These are phyloP conservation scores for Paralvinella palmiformis DNA, from an alignment of 1,140 invertebrate genomes.

Conservation along the genomic window DNA sequence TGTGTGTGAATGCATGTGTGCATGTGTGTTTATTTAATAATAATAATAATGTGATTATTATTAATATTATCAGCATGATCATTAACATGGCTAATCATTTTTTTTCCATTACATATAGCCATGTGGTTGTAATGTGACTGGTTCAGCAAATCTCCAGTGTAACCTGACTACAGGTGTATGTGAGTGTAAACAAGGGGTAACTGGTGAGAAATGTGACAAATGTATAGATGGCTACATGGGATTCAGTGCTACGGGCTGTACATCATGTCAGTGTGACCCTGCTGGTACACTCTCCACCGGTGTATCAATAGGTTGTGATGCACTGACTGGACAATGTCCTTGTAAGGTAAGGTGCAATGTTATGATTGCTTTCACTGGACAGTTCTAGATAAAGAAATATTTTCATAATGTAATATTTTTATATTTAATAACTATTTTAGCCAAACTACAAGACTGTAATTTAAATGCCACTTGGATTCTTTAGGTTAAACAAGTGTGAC, in stretches of 20 bases:
- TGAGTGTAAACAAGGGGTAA: slow-evolving; percentile 52
- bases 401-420: no score
- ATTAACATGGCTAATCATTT: not conserved
- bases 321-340: slow-evolving; percentile 6
- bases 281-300: slow-evolving; percentile 32
- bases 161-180: slow-evolving; percentile 55
- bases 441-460: not conserved
- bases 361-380: no score
- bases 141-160: slow-evolving; percentile 8
- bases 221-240: slow-evolving; percentile 78
- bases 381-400: no score
- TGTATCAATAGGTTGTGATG: not conserved
- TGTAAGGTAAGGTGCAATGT: slow-evolving; percentile 15
- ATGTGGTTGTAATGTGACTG: slow-evolving; percentile 10
- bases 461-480: not conserved
- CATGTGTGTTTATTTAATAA: no score
- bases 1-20: no score
- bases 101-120: not conserved
- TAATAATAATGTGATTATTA: no score
- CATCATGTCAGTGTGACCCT: slow-evolving; percentile 50
- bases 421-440: no score
- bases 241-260: slow-evolving; percentile 73
- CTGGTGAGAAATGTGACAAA: slow-evolving; percentile 52
- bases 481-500: not conserved
- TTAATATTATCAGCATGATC: no score